phyloP scores from a whole-genome alignment of 2,797 vertebrate species.

The Gobio occitaniae region DNA sequence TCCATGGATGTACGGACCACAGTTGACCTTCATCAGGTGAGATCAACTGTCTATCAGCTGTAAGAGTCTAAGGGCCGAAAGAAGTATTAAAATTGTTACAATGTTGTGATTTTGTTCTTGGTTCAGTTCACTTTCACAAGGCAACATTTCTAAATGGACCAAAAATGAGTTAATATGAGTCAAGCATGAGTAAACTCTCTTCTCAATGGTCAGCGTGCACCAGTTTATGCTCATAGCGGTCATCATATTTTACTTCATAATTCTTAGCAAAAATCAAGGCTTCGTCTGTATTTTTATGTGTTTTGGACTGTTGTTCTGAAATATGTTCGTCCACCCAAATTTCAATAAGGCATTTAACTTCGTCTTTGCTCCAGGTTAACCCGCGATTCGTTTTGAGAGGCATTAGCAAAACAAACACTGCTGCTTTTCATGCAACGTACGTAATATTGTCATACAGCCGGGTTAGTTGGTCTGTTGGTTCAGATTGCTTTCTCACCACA shows the following conservation, averaged over 20 bases:
- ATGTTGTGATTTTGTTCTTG: background rate
- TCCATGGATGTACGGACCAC: constrained; percentile 95
- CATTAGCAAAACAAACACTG: background rate
- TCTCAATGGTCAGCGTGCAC: background rate
- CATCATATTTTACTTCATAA: background rate
- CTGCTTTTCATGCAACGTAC: background rate
- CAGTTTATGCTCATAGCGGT: background rate
- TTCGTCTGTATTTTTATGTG: background rate
- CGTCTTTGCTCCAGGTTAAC: background rate
- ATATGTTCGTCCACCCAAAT: background rate
- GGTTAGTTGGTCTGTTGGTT: background rate
- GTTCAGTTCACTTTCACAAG: background rate
- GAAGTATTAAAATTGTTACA: background rate
- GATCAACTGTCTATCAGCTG: constrained; percentile 2
- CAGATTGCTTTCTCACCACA: background rate
- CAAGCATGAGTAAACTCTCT: background rate
- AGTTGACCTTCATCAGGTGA: constrained; percentile 94
- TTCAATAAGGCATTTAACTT: background rate
- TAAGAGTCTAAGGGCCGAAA: background rate
- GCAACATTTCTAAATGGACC: background rate
- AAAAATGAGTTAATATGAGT: background rate
- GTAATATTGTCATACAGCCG: background rate
- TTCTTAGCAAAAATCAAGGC: background rate
- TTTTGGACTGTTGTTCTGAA: background rate
- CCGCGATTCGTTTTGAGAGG: background rate